Conservation (phyloP, 2,113 vertebrate species). For the Macquaria australasica region DNA sequence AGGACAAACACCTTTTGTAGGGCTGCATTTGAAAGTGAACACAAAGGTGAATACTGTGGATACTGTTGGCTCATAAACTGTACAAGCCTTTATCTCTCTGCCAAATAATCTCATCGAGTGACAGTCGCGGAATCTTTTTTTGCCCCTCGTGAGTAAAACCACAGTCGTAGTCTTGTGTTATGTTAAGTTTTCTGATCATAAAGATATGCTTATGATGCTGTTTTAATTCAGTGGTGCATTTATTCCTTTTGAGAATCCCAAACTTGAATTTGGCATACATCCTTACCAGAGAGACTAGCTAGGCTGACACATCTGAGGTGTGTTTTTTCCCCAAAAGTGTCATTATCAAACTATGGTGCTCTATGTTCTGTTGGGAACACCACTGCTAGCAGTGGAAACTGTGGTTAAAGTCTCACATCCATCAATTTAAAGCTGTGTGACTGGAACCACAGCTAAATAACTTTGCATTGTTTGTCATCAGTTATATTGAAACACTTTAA, state of each 20-base stretch:
- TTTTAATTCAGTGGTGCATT: no score
- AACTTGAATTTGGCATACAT: neutral
- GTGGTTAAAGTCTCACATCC: neutral
- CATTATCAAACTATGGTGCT: neutral
- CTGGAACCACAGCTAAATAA: neutral
- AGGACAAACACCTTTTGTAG: constrained; percentile 22
- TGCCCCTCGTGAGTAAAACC: neutral
- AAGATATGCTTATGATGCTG: no score
- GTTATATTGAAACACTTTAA: neutral
- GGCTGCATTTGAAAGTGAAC: neutral
- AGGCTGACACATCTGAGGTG: neutral
- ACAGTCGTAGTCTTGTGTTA: no score
- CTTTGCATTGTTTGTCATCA: neutral
- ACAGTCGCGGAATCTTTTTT: neutral
- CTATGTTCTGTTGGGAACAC: neutral
- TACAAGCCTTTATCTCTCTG: neutral
- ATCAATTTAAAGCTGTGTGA: neutral
- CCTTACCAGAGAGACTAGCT: neutral
- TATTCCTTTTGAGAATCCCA: no score
- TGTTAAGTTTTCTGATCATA: no score
- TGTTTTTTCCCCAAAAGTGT: neutral
- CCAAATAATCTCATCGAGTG: neutral
- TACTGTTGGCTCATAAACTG: neutral
- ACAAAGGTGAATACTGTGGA: neutral
- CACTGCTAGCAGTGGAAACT: neutral